Evolutionary conservation across 2,888 invertebrate genomes (phyloP), one percentile per base, ranked within the genome.

Genomic region (Drosophila suboccidentalis): DNA sequence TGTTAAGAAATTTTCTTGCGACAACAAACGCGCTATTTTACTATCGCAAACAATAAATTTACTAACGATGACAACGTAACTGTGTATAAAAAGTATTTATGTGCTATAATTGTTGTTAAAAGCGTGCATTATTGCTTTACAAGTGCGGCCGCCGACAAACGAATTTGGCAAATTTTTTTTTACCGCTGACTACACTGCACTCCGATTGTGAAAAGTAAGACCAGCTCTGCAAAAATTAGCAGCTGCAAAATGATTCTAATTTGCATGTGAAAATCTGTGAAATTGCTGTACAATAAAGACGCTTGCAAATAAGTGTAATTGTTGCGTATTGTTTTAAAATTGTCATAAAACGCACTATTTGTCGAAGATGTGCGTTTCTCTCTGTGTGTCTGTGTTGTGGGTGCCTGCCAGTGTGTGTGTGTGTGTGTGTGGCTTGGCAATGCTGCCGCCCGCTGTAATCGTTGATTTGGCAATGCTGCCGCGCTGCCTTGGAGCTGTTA

Each of bases 381-480:
- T 38, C 32, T 53, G 58, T 44, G 38, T 59, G 60, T 67, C 53
- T 41, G 54, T 68, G 51, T 50, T 53, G 46, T 68, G 65, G 74
- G 65, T 66, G 65, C 67, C 55, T 66, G 65, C 67, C 55, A 47
- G 15, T 57, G 55, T 46, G 17, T 57, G 59, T 70, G 50, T 44
- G 15, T 62, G 66, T 70, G 63, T 54, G 58, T 63, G 69, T 66
- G 51, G 68, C 80, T 76, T 78, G 78, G 80, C 78, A 78, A 80
- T 80, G 77, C 80, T 80, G 76, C 76, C 63, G 65, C 67, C 75
- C 62, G 68, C 63, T 78, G 79, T 63, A 75, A 51, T 60, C 78
- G 84, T 87, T 69, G 80, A 87, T 81, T 83, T 83, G 82, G 87
- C 82, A 83, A 84, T 82, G 83, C 88, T 75, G 78, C 57, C 57